Evolutionary conservation across 2,797 vertebrate genomes (phyloP), one percentile per base, ranked within the genome.

Genomic region (Sebastes vulpes): DNA sequence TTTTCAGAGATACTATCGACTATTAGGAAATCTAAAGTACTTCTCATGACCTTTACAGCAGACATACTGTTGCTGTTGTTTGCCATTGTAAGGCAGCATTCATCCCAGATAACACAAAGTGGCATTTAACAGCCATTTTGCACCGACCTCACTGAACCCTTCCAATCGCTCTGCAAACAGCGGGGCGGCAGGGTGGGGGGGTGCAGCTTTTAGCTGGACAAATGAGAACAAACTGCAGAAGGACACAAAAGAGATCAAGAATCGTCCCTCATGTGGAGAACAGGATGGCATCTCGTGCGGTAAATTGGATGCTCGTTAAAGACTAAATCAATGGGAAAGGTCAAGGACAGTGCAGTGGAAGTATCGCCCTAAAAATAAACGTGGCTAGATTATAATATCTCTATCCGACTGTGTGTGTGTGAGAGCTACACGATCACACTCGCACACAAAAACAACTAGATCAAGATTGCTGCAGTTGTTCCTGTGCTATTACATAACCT

Each of bases 111-210:
- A 68, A 89, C 53, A 60, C 23, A 29, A 86, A 71, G 70, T 81
- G 77, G 65, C 77, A 79, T 90, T 84, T 88, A 72, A 83, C 61
- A 78, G 65, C 26, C n/a, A 56, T 77, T 82, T 48, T 72, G 56
- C 57, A 38, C 61, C 35, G 77, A 64, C 54, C 56, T 79, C 52
- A 21, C 8, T 54, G 42, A 85, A 85, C 52, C 20, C 25, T 42
- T 65, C 52, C 57, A 75, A 65, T 76, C 50, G 31, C 63, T 38
- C 57, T 28, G 16, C 32, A 81, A 80, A 64, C 65, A 77, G 67
- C 21, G 2, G 50, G 52, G 70, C 25, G 11, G 14, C 63, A 25
- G 42, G 32, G 14, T 1, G 0, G 56, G 53, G 21, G 21, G 9
- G 4, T 0, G 29, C 10, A 14, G 52, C 32, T 28, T 58, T 53